These are phyloP conservation scores for Arothron firmamentum DNA, from an alignment of 2,113 vertebrate genomes.

Conservation along the genomic window DNA sequence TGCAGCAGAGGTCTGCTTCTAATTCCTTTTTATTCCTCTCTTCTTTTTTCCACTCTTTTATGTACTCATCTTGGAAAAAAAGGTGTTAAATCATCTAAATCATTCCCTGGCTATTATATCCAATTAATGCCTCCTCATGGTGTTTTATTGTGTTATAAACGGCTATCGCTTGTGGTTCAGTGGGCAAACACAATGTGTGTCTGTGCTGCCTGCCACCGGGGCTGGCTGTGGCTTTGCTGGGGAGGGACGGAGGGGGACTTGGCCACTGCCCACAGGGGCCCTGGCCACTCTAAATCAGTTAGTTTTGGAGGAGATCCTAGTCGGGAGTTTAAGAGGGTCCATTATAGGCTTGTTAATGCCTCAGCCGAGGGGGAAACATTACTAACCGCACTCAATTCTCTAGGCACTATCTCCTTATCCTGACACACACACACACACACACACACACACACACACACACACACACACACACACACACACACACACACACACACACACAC, in stretches of 20 bases:
- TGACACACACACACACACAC: slow-evolving; percentile 19
- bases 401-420: slow-evolving; percentile 53
- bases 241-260: slow-evolving; percentile 71
- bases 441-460: slow-evolving; percentile 17
- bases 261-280: slow-evolving; percentile 75
- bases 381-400: slow-evolving; percentile 73
- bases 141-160: slow-evolving; percentile 92
- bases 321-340: slow-evolving; percentile 77
- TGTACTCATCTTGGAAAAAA: slow-evolving; percentile 60
- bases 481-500: slow-evolving; percentile 21
- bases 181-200: slow-evolving; percentile 88
- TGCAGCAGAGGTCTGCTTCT: slow-evolving; percentile 47
- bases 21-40: slow-evolving; percentile 53
- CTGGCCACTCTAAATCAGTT: slow-evolving; percentile 77
- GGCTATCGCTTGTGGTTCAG: slow-evolving; percentile 88
- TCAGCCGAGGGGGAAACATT: slow-evolving; percentile 72
- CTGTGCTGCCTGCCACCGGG: slow-evolving; percentile 76
- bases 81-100: slow-evolving; percentile 80
- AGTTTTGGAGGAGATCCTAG: slow-evolving; percentile 84
- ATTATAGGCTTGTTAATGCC: slow-evolving; percentile 82
- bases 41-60: slow-evolving; percentile 54
- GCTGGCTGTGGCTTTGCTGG: slow-evolving; percentile 66
- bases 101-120: slow-evolving; percentile 83
- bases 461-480: slow-evolving; percentile 17
- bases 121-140: slow-evolving; percentile 90